These are phyloP conservation scores for Eulemur mongoz DNA, from an alignment of 2,797 vertebrate genomes.

Conservation along the genomic window DNA sequence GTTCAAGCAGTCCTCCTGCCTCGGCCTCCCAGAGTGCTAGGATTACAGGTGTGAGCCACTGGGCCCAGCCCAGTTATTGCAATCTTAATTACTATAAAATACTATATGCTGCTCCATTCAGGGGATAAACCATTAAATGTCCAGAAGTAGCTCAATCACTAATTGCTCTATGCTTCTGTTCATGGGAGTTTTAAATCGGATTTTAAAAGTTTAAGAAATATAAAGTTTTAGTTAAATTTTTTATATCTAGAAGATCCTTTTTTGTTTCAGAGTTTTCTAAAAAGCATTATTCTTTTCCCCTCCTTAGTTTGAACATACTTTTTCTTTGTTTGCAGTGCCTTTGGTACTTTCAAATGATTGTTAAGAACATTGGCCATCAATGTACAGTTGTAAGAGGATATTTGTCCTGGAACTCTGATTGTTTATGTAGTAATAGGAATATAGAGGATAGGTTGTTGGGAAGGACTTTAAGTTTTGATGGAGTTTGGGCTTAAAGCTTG, in stretches of 20 bases:
- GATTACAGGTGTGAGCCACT: no score
- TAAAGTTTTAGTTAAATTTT: not conserved
- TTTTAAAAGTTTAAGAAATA: slow-evolving; percentile 10
- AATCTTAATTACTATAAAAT: not conserved
- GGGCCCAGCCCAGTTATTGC: not conserved
- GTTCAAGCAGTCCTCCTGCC: no score
- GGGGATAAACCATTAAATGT: not conserved
- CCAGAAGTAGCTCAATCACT: not conserved
- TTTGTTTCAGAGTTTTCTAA: not conserved
- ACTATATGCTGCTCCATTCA: not conserved
- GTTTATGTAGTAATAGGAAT: not conserved
- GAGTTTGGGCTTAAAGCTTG: not conserved
- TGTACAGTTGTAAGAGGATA: not conserved
- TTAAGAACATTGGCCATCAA: not conserved
- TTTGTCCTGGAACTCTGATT: not conserved
- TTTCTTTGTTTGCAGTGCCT: not conserved
- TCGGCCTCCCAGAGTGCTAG: no score
- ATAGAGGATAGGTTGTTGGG: not conserved
- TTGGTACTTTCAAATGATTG: not conserved
- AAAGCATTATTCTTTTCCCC: not conserved
- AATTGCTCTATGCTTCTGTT: not conserved
- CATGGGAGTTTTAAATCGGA: not conserved
- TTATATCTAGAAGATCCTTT: not conserved
- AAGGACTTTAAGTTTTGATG: not conserved
- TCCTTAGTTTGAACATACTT: not conserved